Evolutionary conservation across 1,140 invertebrate genomes (phyloP).

Genomic region (Zaprionus africanus): DNA sequence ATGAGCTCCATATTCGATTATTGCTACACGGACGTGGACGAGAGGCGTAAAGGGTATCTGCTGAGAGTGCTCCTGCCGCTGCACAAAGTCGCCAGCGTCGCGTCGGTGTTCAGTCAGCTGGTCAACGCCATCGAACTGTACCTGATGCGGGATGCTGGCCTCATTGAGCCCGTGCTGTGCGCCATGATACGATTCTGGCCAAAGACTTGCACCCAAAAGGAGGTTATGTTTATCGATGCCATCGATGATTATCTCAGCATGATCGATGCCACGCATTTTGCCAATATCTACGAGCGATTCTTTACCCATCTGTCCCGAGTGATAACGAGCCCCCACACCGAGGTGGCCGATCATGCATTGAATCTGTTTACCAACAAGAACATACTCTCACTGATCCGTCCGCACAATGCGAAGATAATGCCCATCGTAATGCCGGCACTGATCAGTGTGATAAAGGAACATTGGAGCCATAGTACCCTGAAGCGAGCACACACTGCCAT

Average conservation of each 20-base stretch:
- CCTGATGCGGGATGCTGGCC: conserved; percentile 97
- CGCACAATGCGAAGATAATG: conserved; percentile 94
- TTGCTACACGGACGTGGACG: conserved; percentile 97
- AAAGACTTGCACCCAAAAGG: conserved; percentile 99
- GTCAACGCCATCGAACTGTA: conserved; percentile 99
- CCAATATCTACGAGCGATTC: conserved; percentile 97
- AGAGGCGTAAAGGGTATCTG: conserved; percentile 98
- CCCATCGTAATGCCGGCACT: conserved; percentile 97
- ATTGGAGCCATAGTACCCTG: conserved; percentile 99
- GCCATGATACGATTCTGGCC: conserved; percentile 99
- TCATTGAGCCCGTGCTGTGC: conserved; percentile 97
- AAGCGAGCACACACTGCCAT: conserved; percentile 84
- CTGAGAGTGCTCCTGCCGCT: conserved; percentile 98
- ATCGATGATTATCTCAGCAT: conserved; percentile 98
- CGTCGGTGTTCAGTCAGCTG: conserved; percentile 96
- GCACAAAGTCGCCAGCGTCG: conserved; percentile 97
- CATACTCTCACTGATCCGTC: conserved; percentile 95
- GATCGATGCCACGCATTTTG: conserved; percentile 98
- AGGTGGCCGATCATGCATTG: conserved; percentile 97
- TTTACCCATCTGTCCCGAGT: conserved; percentile 98
- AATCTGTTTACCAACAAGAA: conserved; percentile 98
- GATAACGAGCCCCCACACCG: conserved; percentile 96
- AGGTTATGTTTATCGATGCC: conserved; percentile 98
- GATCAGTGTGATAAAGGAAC: conserved; percentile 98
- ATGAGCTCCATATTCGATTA: conserved; percentile 98